phyloP scores from a whole-genome alignment of 2,113 vertebrate species.

The Nycticorax nycticorax region DNA sequence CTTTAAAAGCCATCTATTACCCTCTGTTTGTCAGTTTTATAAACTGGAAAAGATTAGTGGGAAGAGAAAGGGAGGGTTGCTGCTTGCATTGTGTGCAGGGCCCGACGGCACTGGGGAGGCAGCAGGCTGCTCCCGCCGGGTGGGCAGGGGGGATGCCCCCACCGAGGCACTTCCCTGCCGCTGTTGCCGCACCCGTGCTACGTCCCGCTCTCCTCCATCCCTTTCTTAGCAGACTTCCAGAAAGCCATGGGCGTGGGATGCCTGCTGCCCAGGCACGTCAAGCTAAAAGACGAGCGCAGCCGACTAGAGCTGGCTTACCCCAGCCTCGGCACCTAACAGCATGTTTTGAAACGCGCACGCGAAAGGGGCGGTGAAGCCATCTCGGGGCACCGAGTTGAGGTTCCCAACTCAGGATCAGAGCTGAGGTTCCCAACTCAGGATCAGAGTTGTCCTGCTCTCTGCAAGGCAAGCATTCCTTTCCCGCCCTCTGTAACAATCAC shows the following conservation, averaged over 20 bases:
- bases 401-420: background rate
- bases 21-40: slow-evolving; percentile 43
- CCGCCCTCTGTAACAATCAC: background rate
- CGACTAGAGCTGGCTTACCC: background rate
- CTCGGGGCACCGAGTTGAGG: background rate
- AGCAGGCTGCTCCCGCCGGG: background rate
- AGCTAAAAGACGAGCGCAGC: background rate
- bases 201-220: background rate
- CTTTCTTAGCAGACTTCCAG: background rate
- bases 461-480: background rate
- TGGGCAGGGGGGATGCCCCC: background rate
- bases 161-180: background rate
- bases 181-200: background rate
- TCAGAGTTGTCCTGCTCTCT: background rate
- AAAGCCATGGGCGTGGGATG: background rate
- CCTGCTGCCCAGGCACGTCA: background rate
- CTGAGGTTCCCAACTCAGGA: background rate
- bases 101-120: accelerated
- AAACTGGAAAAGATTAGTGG: slow-evolving; percentile 12
- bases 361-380: background rate
- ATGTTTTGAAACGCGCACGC: background rate
- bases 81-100: accelerated
- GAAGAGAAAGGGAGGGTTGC: background rate
- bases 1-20: slow-evolving; percentile 28
- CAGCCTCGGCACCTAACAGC: background rate